Conservation (phyloP, 2,113 vertebrate genomes). For the Chaetops frenatus region DNA sequence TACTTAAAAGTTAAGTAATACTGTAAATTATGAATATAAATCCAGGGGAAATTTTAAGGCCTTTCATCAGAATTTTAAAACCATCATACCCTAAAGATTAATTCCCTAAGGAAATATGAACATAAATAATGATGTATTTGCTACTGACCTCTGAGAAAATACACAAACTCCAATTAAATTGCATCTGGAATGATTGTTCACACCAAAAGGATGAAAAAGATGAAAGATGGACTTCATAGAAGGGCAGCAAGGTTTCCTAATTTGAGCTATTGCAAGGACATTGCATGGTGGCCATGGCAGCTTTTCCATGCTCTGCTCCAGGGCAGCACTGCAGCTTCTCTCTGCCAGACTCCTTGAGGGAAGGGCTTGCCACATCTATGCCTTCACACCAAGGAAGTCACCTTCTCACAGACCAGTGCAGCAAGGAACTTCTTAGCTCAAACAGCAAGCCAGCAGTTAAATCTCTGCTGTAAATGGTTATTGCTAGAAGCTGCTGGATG, state of each 20-base stretch:
- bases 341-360: too few relatives aligned
- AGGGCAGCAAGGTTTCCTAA: background rate
- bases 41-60: background rate
- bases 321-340: background rate
- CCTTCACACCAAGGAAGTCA: background rate
- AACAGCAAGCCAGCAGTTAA: background rate
- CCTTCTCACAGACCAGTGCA: background rate
- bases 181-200: background rate
- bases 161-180: background rate
- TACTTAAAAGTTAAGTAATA: conserved; percentile 23
- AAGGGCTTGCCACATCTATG: background rate
- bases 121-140: background rate
- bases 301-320: background rate
- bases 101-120: background rate
- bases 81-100: background rate
- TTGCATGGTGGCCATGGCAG: background rate
- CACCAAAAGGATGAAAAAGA: background rate
- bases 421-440: background rate
- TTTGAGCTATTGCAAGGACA: background rate
- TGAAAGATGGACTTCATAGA: background rate
- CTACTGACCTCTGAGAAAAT: background rate
- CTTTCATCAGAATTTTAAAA: background rate
- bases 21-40: background rate
- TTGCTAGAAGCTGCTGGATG: background rate
- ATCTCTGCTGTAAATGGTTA: background rate